Percentiles rank a stretch among this genome's conserved stretches.
Evolutionary conservation across 2,797 vertebrate species (phyloP).

Genomic region (Macropodus opercularis): DNA sequence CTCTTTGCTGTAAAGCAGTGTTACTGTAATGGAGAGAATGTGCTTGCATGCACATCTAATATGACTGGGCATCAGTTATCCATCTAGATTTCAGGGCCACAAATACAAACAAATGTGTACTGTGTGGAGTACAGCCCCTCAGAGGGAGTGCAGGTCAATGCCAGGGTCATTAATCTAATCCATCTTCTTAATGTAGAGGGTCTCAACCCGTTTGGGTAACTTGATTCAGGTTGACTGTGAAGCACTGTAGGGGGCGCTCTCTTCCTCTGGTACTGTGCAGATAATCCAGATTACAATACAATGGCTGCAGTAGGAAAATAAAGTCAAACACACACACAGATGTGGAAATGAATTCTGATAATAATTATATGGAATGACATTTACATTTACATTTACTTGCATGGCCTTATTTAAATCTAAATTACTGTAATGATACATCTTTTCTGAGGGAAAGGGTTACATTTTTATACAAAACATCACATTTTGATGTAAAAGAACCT

Average conservation of each 20-base stretch:
- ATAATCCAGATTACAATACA: not conserved
- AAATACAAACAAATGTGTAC: conserved; percentile 50
- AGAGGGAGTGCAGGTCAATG: conserved; percentile 44
- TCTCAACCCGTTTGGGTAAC: conserved; percentile 22
- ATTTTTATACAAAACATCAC: not conserved
- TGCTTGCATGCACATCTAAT: conserved; percentile 3
- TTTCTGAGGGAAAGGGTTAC: not conserved
- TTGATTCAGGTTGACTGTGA: conserved; percentile 7
- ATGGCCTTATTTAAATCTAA: not conserved
- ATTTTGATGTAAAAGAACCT: not conserved
- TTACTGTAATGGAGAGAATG: conserved; percentile 45
- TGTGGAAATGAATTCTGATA: too few species aligned
- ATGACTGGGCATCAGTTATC: conserved; percentile 22
- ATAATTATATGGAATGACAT: not conserved
- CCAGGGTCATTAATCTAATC: conserved; percentile 51
- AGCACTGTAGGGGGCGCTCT: conserved; percentile 18
- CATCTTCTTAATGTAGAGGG: conserved; percentile 45
- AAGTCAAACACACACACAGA: not conserved
- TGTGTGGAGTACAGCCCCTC: conserved; percentile 22
- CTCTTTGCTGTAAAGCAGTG: conserved; percentile 51
- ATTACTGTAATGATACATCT: not conserved
- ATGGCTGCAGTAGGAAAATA: not conserved
- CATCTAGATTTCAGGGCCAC: conserved; percentile 50
- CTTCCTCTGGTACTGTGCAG: not conserved
- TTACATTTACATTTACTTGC: not conserved